Evolutionary conservation across 2,113 vertebrate species (phyloP), one percentile per base, ranked within the genome.

Genomic region (Mormoops blainvillei): DNA sequence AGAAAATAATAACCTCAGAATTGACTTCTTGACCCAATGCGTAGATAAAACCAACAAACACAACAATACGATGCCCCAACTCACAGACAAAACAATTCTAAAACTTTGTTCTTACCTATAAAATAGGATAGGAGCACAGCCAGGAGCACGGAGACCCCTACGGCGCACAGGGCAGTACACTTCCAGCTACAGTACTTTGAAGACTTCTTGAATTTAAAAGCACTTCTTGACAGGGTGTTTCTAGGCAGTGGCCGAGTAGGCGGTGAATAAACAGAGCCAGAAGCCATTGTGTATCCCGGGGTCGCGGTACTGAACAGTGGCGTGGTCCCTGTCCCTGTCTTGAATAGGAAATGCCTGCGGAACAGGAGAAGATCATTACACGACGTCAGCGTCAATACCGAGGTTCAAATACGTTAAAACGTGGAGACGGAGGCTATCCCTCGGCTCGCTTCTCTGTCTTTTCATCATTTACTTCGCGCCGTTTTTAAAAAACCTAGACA

Each of bases 151-250:
- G 99, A 99, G 85, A 99, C 99, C 26, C 99, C 99, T 98, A 99
- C 99, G 16, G 99, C 99, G 70, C 99, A 99, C 92, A 99, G 99
- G 5, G 99, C 99, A 0, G 99, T 99, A 93, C 99, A 99, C 97
- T 99, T 99, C 99, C 99, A 99, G 98, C 99, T 99, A 98, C 99
- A 99, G 98, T 99, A 99, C 97, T 99, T 99, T 0, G 99, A 99
- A 14, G 99, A 99, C 98, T 99, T 99, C 98, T 99, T 99, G 98
- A 99, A 99, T 98, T 99, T 99, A 98, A 99, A 99, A 97, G 99
- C 99, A 97, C 99, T 99, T 98, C 99, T 99, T 98, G 99, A 99
- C 50, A 99, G 98, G 93, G 99, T 99, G 98, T 99, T 99, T 97
- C 99, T 99, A 98, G 99, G 99, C 97, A 99, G 97, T 84, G 99